These are phyloP conservation scores for Charadrius vociferus DNA, from an alignment of 2,113 vertebrate species.

Conservation along the genomic window DNA sequence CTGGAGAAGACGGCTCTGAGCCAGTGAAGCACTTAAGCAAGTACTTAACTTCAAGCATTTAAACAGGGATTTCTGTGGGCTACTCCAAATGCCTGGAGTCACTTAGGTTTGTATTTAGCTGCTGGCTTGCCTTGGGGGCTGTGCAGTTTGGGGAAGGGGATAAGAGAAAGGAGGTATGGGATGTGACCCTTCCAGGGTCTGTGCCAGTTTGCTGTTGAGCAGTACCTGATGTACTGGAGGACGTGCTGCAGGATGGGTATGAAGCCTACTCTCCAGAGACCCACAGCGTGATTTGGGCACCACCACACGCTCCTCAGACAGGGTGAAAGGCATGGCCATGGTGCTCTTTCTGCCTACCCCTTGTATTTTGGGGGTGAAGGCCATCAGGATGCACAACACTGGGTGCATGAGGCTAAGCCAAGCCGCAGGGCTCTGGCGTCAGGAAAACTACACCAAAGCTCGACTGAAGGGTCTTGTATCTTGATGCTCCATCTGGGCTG, in stretches of 20 bases:
- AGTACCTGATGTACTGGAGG: rapidly evolving
- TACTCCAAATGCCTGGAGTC: not conserved
- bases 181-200: not conserved
- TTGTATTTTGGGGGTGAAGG: not conserved
- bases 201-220: rapidly evolving
- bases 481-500: not conserved
- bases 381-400: rapidly evolving
- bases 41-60: not conserved
- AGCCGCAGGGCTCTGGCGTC: rapidly evolving
- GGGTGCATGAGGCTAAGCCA: rapidly evolving
- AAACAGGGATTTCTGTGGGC: not conserved
- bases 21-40: not conserved
- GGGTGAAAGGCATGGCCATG: rapidly evolving
- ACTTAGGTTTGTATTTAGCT: not conserved
- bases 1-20: not conserved
- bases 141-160: not conserved
- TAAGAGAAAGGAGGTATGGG: not conserved
- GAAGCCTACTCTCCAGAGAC: not conserved
- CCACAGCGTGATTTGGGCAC: not conserved
- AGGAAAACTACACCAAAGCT: not conserved
- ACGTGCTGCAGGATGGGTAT: not conserved
- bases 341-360: not conserved
- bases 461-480: rapidly evolving
- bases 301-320: rapidly evolving
- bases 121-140: not conserved